These are phyloP conservation scores for Bufo gargarizans DNA, from an alignment of 2,113 vertebrate species.

Conservation along the genomic window DNA sequence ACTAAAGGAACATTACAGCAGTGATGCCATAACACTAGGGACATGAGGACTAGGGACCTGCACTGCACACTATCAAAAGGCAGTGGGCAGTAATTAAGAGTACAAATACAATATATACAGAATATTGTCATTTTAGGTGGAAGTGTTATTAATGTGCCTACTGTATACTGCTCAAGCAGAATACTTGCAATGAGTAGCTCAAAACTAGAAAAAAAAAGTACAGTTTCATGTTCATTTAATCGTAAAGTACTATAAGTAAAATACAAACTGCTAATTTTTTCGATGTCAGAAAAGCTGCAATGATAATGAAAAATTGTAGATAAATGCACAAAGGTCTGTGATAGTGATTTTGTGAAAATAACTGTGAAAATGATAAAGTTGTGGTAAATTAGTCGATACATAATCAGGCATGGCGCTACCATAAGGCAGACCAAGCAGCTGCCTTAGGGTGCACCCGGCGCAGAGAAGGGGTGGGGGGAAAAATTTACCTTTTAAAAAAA, in stretches of 20 bases:
- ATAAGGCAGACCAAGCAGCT: no score
- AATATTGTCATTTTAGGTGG: not conserved
- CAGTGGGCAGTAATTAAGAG: no score
- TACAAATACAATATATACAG: no score
- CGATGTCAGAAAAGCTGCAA: not conserved
- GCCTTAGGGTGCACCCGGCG: no score
- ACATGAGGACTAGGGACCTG: no score
- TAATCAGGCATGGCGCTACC: not conserved
- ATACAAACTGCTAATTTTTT: not conserved
- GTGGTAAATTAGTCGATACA: slow-evolving; percentile 7
- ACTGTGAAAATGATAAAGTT: slow-evolving; percentile 10
- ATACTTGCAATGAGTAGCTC: not conserved
- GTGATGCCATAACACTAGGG: no score
- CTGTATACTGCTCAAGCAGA: not conserved
- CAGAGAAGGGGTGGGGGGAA: no score
- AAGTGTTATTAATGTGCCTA: not conserved
- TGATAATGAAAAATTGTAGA: not conserved
- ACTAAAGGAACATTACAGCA: no score
- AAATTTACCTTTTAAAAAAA: no score
- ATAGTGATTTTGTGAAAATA: not conserved
- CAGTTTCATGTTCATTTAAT: not conserved
- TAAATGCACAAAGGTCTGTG: not conserved
- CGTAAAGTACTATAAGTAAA: not conserved
- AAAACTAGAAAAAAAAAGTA: not conserved
- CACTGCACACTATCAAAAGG: no score